Conservation (phyloP, 2,888 invertebrate genomes). For the Scrobipalpa costella region DNA sequence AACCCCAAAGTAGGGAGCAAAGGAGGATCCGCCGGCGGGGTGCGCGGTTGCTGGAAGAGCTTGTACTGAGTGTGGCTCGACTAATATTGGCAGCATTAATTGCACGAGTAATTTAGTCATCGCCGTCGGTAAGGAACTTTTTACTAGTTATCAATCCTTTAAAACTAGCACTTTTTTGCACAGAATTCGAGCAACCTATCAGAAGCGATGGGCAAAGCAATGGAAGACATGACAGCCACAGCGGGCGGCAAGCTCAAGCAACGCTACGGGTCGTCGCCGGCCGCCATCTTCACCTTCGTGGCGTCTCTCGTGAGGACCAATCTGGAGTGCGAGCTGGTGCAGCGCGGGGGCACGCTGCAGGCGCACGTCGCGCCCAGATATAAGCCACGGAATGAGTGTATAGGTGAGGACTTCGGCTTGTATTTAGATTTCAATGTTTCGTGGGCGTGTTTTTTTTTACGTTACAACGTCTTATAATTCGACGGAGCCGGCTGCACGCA, state of each 20-base stretch:
- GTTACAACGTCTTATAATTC: too few relatives aligned
- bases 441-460: too few relatives aligned
- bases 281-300: conserved; percentile 90
- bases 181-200: conserved; percentile 87
- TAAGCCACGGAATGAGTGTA: conserved; percentile 89
- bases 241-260: conserved; percentile 91
- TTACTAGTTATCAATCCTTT: too few relatives aligned
- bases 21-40: too few relatives aligned
- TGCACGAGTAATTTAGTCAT: too few relatives aligned
- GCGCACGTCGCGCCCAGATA: conserved; percentile 80
- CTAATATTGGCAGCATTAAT: too few relatives aligned
- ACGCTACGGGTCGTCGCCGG: conserved; percentile 80
- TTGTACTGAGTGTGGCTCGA: too few relatives aligned
- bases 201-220: conserved; percentile 94
- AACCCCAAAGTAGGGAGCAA: too few relatives aligned
- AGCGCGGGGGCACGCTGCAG: conserved; percentile 90
- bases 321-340: conserved; percentile 95
- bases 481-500: too few relatives aligned
- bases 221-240: conserved; percentile 96
- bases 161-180: background rate
- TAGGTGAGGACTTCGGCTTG: conserved; percentile 71
- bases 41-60: too few relatives aligned
- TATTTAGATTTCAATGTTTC: too few relatives aligned
- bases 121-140: too few relatives aligned
- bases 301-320: conserved; percentile 95